phyloP scores from a whole-genome alignment of 1,140 invertebrate genomes.

The Coboldia fuscipes region DNA sequence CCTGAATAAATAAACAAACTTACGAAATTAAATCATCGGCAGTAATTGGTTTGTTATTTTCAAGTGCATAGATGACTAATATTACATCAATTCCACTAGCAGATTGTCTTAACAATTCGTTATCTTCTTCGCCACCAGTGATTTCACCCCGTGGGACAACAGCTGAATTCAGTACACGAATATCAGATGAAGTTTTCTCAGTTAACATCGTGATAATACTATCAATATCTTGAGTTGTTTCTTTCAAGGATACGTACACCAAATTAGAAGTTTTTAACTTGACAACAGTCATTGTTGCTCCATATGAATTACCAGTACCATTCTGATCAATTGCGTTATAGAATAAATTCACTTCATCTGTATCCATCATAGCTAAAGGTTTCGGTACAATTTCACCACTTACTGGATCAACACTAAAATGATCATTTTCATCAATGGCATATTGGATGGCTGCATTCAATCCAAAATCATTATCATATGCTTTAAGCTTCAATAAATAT shows the following conservation, averaged over 20 bases:
- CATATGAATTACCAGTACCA: constrained; percentile 7
- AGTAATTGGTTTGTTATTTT: no score
- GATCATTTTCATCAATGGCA: constrained; percentile 1
- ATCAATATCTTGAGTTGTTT: constrained; percentile 2
- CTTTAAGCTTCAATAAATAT: constrained; percentile 4
- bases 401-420: constrained; percentile 4
- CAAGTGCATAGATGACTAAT: no score
- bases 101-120: no score
- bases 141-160: constrained; percentile 3
- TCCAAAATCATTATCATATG: constrained; percentile 4
- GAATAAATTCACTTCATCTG: constrained; percentile 3
- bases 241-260: not conserved
- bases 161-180: constrained; percentile 2
- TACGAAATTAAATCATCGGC: no score
- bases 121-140: no score
- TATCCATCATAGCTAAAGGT: not conserved
- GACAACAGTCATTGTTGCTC: constrained; percentile 5
- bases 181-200: not conserved
- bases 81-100: no score
- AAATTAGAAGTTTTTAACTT: constrained; percentile 1
- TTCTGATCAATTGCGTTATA: constrained; percentile 7
- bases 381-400: constrained; percentile 5
- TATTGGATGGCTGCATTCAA: constrained; percentile 5
- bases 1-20: no score
- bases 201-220: not conserved